Percentiles rank a stretch among this genome's conserved stretches.
Evolutionary conservation across 2,113 vertebrate genomes (phyloP).

Genomic region (Solea senegalensis): DNA sequence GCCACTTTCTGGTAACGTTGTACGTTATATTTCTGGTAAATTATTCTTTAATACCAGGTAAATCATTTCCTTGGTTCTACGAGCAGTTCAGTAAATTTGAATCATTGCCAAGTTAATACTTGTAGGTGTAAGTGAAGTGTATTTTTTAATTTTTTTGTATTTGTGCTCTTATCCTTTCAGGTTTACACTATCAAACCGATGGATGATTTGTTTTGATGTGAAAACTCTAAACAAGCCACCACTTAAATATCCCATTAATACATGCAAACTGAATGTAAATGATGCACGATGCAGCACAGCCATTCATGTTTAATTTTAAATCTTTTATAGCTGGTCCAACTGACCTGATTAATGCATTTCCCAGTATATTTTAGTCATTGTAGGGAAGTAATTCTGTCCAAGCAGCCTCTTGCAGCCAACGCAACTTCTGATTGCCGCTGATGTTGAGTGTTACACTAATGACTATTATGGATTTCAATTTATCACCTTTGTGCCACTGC

Average conservation of each 20-base stretch:
- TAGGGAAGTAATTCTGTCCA: slow-evolving; percentile 55
- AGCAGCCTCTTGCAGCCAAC: slow-evolving; percentile 71
- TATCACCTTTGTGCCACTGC: slow-evolving; percentile 78
- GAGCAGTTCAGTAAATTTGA: too few relatives aligned
- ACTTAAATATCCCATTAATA: slow-evolving; percentile 4
- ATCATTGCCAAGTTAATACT: too few relatives aligned
- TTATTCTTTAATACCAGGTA: too few relatives aligned
- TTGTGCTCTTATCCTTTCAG: slow-evolving; percentile 2
- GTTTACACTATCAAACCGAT: neutral
- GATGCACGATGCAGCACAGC: neutral
- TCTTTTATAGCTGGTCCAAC: neutral
- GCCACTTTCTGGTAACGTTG: too few relatives aligned
- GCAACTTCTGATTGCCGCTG: slow-evolving; percentile 78
- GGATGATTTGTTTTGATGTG: neutral
- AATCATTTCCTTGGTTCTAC: too few relatives aligned
- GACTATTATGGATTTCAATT: slow-evolving; percentile 82
- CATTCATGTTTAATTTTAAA: neutral
- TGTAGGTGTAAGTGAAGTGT: neutral
- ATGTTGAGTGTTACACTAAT: slow-evolving; percentile 80
- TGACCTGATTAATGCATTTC: slow-evolving; percentile 56
- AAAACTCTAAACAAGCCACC: neutral
- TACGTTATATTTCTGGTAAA: too few relatives aligned
- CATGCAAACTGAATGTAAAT: neutral
- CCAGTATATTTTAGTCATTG: slow-evolving; percentile 63
- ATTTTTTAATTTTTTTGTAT: slow-evolving; percentile 2